phyloP scores from a whole-genome alignment of 2,797 vertebrate species.

The Danionella dracula region DNA sequence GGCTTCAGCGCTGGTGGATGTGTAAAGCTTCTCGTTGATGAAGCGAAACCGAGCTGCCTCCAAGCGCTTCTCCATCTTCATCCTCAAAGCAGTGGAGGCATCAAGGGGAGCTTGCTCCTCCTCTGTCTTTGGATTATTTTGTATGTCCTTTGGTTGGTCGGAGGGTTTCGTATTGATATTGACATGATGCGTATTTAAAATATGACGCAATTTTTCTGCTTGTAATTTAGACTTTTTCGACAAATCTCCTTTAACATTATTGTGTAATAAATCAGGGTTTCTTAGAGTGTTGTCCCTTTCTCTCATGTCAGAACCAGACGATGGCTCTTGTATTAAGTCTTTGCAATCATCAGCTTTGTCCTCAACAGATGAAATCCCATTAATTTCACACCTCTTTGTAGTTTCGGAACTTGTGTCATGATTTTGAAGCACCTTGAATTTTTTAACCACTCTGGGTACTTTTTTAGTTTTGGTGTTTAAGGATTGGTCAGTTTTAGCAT shows the following conservation, averaged over 20 bases:
- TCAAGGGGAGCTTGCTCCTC: conserved; percentile 35
- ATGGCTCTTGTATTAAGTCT: not conserved
- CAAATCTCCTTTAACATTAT: too few species aligned
- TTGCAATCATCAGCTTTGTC: conserved; percentile 23
- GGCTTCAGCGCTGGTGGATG: conserved; percentile 71
- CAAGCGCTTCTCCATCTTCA: conserved; percentile 78
- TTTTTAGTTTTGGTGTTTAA: not conserved
- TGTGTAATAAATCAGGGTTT: too few species aligned
- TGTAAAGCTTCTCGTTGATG: conserved; percentile 87
- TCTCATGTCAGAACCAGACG: not conserved
- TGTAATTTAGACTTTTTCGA: too few species aligned
- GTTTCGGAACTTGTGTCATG: too few species aligned
- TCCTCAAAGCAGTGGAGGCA: conserved; percentile 64
- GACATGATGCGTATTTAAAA: conserved; percentile 41
- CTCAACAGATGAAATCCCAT: not conserved
- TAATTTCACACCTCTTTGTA: not conserved
- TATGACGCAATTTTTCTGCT: conserved; percentile 54
- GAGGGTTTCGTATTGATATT: not conserved
- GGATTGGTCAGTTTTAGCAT: not conserved
- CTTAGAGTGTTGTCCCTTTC: too few species aligned
- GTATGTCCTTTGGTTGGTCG: conserved; percentile 15
- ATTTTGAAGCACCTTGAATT: too few species aligned
- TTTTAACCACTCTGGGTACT: too few species aligned
- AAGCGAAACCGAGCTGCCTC: conserved; percentile 85
- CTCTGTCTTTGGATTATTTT: not conserved